These are phyloP conservation scores for Myiotriccus ornatus DNA, from an alignment of 2,797 vertebrate genomes.

Conservation along the genomic window DNA sequence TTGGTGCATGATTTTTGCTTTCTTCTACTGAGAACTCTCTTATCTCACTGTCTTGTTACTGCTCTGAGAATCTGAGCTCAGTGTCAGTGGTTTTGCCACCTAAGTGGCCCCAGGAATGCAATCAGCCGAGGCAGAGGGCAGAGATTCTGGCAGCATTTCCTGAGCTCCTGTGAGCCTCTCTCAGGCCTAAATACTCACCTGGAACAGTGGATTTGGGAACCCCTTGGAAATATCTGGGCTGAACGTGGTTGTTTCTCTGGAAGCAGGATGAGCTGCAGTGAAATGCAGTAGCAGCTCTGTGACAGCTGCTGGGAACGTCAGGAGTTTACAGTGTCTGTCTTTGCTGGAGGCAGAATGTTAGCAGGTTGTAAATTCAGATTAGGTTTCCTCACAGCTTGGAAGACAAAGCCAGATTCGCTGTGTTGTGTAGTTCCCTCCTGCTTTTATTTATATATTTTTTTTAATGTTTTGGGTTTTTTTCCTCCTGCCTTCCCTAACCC, in stretches of 20 bases:
- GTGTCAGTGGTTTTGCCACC: background rate
- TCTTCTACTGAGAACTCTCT: background rate
- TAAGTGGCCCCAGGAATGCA: background rate
- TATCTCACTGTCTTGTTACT: background rate
- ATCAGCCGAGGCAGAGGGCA: background rate
- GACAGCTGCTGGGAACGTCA: constrained; percentile 14
- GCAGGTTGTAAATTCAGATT: constrained; percentile 53
- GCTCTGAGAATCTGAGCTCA: background rate
- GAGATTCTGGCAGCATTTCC: background rate
- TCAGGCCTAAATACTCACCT: background rate
- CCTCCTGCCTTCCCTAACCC: background rate
- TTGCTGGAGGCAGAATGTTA: constrained; percentile 46
- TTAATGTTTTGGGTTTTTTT: background rate
- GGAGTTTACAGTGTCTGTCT: constrained; percentile 38
- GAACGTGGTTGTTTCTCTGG: background rate
- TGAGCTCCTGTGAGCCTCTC: background rate
- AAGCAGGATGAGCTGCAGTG: background rate
- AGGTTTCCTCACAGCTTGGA: constrained; percentile 9
- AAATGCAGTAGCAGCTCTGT: background rate
- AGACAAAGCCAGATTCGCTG: background rate
- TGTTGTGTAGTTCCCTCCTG: background rate
- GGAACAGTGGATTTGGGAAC: background rate
- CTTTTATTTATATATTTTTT: background rate
- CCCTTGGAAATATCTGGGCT: background rate
- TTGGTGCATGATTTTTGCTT: background rate